Conservation (phyloP, 2,888 invertebrate species). For the Orgyia antiqua region DNA sequence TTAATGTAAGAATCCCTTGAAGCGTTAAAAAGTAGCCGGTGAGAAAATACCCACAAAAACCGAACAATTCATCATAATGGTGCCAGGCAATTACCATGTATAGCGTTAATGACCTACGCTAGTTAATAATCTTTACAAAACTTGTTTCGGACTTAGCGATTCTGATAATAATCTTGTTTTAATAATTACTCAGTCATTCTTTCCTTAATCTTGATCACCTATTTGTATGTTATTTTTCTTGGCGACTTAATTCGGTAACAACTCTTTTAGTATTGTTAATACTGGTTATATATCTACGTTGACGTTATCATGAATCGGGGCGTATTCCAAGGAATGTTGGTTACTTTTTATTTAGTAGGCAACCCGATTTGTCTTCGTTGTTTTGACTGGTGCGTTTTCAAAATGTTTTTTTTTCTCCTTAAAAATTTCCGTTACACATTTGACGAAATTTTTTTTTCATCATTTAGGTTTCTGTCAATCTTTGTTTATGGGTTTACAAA, state of each 20-base stretch:
- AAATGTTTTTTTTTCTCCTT: conserved; percentile 1
- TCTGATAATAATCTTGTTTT: conserved; percentile 75
- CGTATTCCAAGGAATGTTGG: conserved; percentile 36
- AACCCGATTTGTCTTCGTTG: conserved; percentile 20
- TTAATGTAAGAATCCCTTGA: conserved; percentile 56
- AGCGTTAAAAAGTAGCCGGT: conserved; percentile 57
- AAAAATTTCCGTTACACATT: too few relatives aligned
- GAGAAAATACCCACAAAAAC: conserved; percentile 66
- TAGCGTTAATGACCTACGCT: conserved; percentile 71
- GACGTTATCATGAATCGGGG: conserved; percentile 51
- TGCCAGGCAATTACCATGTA: conserved; percentile 71
- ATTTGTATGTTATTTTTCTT: conserved; percentile 71
- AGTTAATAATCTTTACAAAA: conserved; percentile 68
- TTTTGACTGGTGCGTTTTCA: conserved; percentile 14
- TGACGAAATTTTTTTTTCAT: too few relatives aligned
- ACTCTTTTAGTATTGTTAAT: conserved; percentile 64
- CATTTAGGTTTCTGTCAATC: too few relatives aligned
- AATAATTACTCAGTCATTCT: conserved; percentile 72
- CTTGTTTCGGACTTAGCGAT: conserved; percentile 70
- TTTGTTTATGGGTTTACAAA: too few relatives aligned
- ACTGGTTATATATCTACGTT: conserved; percentile 58
- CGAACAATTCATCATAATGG: conserved; percentile 73
- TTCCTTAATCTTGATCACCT: conserved; percentile 69
- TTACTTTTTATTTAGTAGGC: conserved; percentile 24
- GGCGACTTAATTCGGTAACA: conserved; percentile 65